phyloP scores from a whole-genome alignment of 2,888 invertebrate species.

The Pristionchus entomophagus region DNA sequence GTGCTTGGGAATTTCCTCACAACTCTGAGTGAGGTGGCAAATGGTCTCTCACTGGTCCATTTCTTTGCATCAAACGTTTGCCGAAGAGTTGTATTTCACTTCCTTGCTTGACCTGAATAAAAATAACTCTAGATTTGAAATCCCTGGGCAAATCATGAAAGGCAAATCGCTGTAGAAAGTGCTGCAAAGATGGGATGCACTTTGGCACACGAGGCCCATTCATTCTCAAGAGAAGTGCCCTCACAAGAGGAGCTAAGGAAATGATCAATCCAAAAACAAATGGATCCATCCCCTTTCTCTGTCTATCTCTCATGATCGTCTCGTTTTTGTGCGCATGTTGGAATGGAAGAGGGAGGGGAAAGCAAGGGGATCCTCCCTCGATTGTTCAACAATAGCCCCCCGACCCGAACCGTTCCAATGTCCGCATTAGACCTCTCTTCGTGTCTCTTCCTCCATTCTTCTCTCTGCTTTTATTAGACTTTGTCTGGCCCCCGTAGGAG shows the following conservation, averaged over 20 bases:
- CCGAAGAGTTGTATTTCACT: too few relatives aligned
- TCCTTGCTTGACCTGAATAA: not conserved
- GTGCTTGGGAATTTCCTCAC: too few relatives aligned
- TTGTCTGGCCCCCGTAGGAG: not conserved
- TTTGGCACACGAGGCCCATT: not conserved
- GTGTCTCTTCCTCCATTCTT: not conserved
- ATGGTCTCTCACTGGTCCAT: too few relatives aligned
- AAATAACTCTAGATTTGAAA: not conserved
- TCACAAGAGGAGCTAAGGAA: not conserved
- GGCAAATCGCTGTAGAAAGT: not conserved
- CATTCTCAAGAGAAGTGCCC: not conserved
- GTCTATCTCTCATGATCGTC: not conserved
- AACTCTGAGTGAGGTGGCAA: not conserved
- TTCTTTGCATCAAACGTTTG: too few relatives aligned
- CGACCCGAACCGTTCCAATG: not conserved
- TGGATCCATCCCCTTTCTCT: not conserved
- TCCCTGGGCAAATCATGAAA: not conserved
- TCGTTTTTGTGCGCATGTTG: not conserved
- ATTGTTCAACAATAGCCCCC: conserved; percentile 26
- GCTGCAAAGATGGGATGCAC: not conserved
- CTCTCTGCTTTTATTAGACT: conserved; percentile 23
- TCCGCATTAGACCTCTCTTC: not conserved
- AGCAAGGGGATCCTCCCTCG: not conserved
- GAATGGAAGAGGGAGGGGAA: not conserved
- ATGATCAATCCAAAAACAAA: not conserved